Base-by-base conservation (phyloP, 2,797 vertebrate species). In the Hemibagrus guttatus region DNA sequence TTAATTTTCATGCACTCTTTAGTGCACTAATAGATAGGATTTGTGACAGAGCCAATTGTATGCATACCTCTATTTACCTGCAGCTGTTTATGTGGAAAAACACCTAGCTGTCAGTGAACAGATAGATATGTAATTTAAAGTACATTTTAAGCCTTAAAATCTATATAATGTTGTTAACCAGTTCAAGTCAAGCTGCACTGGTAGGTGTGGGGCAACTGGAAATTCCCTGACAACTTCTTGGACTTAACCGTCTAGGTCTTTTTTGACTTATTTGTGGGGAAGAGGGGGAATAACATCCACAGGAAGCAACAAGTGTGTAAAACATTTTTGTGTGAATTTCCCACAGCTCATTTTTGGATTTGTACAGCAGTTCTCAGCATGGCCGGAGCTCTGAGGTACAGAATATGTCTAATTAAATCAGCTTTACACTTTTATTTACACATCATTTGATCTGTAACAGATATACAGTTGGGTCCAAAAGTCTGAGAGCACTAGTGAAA, bases 301-400 rank as follows among this genome's bases (percentile, higher is more conserved):
- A 91, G 91, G 85, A 90, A 91, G 88, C 63, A 88, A 39, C 74
- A 7, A 85, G 28, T 83, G 85, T 85, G 87, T 86, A 85, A 78
- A 78, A 35, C 26, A 64, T 90, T 87, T 80, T 68, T 81, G 49
- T 84, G 74, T 88, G 69, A 87, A 84, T 90, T 91, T 84, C 89
- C 84, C 89, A 74, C 87, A 12, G 88, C 8, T 87, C 69, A 3
- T 79, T 86, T 86, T 68, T 46, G 58, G 87, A 89, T 90, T 90
- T 49, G 68, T 82, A 54, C 74, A n/a, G 83, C 86, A n/a, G 81
- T 85, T 88, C 85, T 86, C 91, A 91, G 87, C 90, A 95, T 95
- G 94, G 94, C 94, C 1, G 94, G 92, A 91, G 93, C 91, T 49
- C 91, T 96, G 83, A 94, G 95, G 95, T 96, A 87, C 4, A 84